Evolutionary conservation across 2,797 vertebrate genomes (phyloP).

Genomic region (Megaceryle alcyon): DNA sequence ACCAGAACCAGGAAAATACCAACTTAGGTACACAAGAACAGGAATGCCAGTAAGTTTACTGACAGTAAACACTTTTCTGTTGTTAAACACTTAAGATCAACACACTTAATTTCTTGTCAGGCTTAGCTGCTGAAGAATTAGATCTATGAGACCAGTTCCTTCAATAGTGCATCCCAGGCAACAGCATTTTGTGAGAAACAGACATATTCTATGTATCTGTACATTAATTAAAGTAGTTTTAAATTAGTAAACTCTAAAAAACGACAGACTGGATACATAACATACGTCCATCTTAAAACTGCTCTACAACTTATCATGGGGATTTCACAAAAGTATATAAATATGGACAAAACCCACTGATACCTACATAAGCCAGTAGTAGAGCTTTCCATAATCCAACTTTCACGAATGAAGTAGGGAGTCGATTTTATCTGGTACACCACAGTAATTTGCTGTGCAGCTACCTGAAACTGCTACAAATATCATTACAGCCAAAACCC

Average conservation of each 20-base stretch:
- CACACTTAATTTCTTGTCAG: not conserved
- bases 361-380: conserved; percentile 43
- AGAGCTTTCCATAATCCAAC: conserved; percentile 44
- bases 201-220: not conserved
- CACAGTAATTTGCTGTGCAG: conserved; percentile 73
- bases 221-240: not conserved
- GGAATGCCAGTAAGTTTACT: not conserved
- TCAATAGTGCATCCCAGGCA: not conserved
- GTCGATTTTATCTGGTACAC: conserved; percentile 72
- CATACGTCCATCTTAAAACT: not conserved
- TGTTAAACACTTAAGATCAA: not conserved
- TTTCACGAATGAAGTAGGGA: conserved; percentile 66
- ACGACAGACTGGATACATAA: not conserved
- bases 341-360: not conserved
- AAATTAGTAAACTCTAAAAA: not conserved
- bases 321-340: not conserved
- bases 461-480: conserved; percentile 77
- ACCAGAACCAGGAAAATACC: not conserved
- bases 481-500: conserved; percentile 74
- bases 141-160: not conserved
- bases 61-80: not conserved
- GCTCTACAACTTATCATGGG: not conserved
- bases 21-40: not conserved
- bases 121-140: not conserved
- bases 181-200: not conserved